These are phyloP conservation scores for Oreamnos americanus DNA, from an alignment of 2,113 vertebrate species.

Conservation along the genomic window DNA sequence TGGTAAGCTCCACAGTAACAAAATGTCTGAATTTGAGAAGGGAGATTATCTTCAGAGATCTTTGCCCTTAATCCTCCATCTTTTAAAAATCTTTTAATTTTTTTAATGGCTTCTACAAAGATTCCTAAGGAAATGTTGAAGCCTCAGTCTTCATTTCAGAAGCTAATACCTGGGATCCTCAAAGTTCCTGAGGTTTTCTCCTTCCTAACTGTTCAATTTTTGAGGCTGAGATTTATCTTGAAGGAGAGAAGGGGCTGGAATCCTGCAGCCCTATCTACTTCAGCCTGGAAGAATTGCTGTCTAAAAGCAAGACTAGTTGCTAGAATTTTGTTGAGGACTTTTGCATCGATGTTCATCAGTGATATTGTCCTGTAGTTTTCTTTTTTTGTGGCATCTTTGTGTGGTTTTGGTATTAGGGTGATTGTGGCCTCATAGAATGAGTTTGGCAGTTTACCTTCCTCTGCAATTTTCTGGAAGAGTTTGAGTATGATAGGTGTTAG, in stretches of 20 bases:
- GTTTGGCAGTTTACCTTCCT: background rate
- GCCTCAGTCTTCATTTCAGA: background rate
- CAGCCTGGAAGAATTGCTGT: background rate
- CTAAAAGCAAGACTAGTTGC: background rate
- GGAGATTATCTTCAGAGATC: background rate
- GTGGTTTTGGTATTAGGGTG: background rate
- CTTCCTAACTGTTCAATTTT: background rate
- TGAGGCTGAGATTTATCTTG: background rate
- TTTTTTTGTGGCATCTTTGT: background rate
- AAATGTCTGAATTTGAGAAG: background rate
- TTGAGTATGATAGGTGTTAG: background rate
- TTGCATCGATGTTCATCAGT: background rate
- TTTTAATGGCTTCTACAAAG: background rate
- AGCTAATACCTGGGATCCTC: background rate
- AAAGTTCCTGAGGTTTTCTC: background rate
- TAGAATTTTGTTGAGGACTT: background rate
- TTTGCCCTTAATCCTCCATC: background rate
- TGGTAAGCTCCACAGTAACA: background rate
- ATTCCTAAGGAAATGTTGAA: background rate
- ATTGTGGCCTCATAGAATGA: background rate
- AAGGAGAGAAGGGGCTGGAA: background rate
- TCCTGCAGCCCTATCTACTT: background rate
- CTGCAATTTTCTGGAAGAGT: background rate
- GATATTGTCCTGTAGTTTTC: background rate
- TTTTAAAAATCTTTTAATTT: background rate